A percentile compares a stretch with the other conserved stretches of the same genome.
These are phyloP conservation scores for Acropora tenuis DNA, from an alignment of 64 coral and sea anemone species.

Conservation along the genomic window DNA sequence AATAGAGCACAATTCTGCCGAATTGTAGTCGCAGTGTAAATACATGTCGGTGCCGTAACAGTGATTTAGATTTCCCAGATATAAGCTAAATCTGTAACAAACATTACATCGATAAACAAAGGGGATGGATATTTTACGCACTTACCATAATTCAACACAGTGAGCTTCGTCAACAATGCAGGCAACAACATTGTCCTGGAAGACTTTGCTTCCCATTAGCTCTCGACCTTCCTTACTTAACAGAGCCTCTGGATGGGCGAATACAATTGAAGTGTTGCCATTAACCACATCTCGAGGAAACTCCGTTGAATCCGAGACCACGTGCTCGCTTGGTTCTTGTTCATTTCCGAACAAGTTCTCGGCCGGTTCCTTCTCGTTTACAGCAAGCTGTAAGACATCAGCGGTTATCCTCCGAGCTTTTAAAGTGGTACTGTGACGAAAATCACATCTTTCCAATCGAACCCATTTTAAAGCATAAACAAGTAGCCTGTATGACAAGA, in stretches of 20 bases:
- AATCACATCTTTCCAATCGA: no score
- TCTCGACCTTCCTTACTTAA: conserved; percentile 62
- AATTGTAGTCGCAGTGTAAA: no score
- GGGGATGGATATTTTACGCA: neutral
- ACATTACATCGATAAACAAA: neutral
- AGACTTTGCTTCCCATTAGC: conserved; percentile 10
- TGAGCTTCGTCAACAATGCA: conserved; percentile 83
- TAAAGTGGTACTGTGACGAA: no score
- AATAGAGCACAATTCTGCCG: no score
- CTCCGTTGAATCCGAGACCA: neutral
- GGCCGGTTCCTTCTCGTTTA: neutral
- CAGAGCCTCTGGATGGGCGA: conserved; percentile 47
- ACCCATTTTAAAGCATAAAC: no score
- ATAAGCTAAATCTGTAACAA: neutral
- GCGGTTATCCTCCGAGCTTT: neutral
- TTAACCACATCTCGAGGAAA: conserved; percentile 28
- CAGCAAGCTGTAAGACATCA: neutral
- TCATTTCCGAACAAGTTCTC: neutral
- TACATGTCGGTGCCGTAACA: neutral
- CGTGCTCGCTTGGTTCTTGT: neutral
- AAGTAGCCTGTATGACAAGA: no score
- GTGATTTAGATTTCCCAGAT: neutral
- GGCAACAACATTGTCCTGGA: conserved; percentile 63
- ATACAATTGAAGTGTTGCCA: neutral
- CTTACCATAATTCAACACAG: conserved; percentile 83